A percentile compares a stretch with the other conserved stretches of the same genome.
Conservation (phyloP, 2,888 invertebrate genomes). For the Octonoba sinensis region DNA sequence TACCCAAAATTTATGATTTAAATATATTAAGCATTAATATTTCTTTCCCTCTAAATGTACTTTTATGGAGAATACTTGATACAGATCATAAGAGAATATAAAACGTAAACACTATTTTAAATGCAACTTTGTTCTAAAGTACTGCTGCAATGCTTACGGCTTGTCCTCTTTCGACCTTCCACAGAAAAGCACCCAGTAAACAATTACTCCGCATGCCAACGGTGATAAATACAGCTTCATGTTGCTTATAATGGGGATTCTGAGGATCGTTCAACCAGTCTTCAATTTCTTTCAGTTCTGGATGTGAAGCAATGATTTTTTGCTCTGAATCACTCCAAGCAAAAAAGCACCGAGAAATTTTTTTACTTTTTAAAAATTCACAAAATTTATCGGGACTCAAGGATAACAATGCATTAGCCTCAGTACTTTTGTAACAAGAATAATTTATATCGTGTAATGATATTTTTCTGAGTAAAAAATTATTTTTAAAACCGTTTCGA, state of each 20-base stretch:
- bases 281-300: slow-evolving; percentile 52
- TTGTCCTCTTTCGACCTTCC: slow-evolving; percentile 68
- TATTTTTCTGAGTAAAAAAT: too few species aligned
- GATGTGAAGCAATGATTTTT: slow-evolving; percentile 46
- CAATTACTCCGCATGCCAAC: slow-evolving; percentile 66
- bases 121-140: too few species aligned
- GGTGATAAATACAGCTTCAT: slow-evolving; percentile 68
- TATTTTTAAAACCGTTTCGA: too few species aligned
- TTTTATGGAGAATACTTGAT: too few species aligned
- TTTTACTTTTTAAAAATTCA: slow-evolving; percentile 37
- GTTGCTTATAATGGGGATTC: slow-evolving; percentile 51
- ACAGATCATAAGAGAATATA: too few species aligned
- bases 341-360: slow-evolving; percentile 51
- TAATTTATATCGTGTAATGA: not conserved
- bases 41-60: too few species aligned
- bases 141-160: slow-evolving; percentile 66
- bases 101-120: too few species aligned
- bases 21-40: too few species aligned
- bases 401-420: slow-evolving; percentile 23
- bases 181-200: slow-evolving; percentile 68
- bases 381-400: slow-evolving; percentile 35
- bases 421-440: not conserved
- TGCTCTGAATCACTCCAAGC: slow-evolving; percentile 34
- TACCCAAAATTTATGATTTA: too few species aligned
- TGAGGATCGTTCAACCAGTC: slow-evolving; percentile 48